Percentiles rank a stretch among this genome's conserved stretches.
phyloP scores from a whole-genome alignment of 2,888 invertebrate species.

The Agonopterix arenella region DNA sequence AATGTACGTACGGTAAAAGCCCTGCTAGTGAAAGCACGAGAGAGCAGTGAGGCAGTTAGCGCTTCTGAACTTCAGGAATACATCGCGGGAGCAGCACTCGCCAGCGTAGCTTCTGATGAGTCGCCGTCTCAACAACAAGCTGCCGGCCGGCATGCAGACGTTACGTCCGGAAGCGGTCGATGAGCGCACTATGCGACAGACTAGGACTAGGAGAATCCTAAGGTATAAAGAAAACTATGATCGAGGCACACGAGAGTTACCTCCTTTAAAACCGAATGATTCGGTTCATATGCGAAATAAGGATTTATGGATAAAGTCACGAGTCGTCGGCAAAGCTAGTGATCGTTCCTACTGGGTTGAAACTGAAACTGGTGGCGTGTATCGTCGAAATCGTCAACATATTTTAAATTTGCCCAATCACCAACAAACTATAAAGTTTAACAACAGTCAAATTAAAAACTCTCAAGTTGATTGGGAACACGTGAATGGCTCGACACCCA shows the following conservation, averaged over 20 bases:
- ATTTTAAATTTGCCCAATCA: background rate
- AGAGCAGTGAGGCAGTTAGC: constrained; percentile 5
- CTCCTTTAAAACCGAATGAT: background rate
- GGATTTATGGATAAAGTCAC: background rate
- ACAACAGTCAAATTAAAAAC: background rate
- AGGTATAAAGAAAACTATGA: constrained; percentile 1
- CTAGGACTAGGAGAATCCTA: background rate
- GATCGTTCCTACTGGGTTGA: constrained; percentile 6
- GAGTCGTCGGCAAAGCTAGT: background rate
- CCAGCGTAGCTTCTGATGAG: constrained; percentile 6
- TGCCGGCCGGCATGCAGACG: background rate
- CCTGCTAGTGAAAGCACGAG: constrained; percentile 2
- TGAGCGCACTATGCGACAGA: background rate
- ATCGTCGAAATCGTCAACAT: constrained; percentile 6
- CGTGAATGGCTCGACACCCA: background rate
- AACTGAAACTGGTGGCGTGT: constrained; percentile 3
- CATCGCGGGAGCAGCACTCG: constrained; percentile 1
- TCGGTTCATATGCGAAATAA: background rate
- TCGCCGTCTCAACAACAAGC: background rate
- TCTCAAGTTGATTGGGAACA: background rate
- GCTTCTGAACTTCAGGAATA: constrained; percentile 3
- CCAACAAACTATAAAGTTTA: background rate
- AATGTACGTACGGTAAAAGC: constrained; percentile 6
- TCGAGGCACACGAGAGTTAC: background rate
- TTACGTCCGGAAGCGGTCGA: background rate